phyloP scores from a whole-genome alignment of 2,888 invertebrate genomes.

The Rotaria magnacalcarata region DNA sequence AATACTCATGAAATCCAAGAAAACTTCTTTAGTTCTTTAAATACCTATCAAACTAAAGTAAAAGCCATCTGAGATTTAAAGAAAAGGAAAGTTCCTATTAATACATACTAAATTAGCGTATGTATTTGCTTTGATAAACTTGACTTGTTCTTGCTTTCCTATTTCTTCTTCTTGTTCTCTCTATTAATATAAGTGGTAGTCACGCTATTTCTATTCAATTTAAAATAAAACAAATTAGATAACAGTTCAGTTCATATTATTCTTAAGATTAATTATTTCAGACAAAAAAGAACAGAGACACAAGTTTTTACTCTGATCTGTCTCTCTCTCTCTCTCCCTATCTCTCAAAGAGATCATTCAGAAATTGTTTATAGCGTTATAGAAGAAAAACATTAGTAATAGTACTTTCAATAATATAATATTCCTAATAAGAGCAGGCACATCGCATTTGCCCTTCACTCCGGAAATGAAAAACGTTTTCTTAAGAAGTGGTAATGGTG shows the following conservation, averaged over 20 bases:
- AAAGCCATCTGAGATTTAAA: too few relatives aligned
- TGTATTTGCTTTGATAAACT: too few relatives aligned
- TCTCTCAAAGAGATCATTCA: neutral
- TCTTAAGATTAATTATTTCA: neutral
- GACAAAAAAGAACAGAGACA: neutral
- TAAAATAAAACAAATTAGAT: neutral
- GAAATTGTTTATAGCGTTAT: neutral
- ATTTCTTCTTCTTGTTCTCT: neutral
- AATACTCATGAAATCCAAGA: neutral
- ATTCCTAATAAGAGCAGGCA: neutral
- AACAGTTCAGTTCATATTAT: too few relatives aligned
- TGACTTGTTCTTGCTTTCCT: too few relatives aligned
- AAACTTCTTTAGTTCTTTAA: neutral
- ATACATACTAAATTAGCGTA: too few relatives aligned
- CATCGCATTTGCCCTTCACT: neutral
- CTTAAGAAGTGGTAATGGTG: neutral
- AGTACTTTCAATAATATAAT: neutral
- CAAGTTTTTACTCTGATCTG: neutral
- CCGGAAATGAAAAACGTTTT: slow-evolving; percentile 13
- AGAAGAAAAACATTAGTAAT: neutral
- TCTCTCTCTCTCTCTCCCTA: too few relatives aligned
- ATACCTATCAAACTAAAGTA: too few relatives aligned
- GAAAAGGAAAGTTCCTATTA: too few relatives aligned
- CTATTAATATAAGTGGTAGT: neutral
- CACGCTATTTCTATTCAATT: neutral